phyloP scores from a whole-genome alignment of 2,113 vertebrate genomes.

The Rhegmatorhina hoffmannsi region DNA sequence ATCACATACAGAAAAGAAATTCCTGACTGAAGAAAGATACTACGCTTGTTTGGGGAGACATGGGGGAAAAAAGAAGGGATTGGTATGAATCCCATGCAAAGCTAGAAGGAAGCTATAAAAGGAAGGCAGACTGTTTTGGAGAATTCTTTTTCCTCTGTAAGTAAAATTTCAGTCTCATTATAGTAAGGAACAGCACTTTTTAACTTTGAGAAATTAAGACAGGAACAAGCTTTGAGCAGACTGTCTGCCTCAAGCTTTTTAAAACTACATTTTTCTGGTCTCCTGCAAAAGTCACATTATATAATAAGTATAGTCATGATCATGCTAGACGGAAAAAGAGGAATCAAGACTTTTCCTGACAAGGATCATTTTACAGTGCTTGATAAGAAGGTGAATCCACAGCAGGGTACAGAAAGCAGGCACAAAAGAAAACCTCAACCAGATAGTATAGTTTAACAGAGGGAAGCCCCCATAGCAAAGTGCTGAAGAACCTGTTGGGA shows the following conservation, averaged over 20 bases:
- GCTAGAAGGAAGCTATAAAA: background rate
- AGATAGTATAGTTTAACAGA: background rate
- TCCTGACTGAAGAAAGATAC: background rate
- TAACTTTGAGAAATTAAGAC: background rate
- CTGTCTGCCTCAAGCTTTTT: background rate
- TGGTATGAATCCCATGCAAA: background rate
- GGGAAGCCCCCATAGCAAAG: fast-evolving
- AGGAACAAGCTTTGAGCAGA: background rate
- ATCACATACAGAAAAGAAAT: background rate
- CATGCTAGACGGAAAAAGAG: background rate
- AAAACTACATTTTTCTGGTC: background rate
- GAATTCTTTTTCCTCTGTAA: background rate
- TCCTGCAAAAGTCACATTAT: background rate
- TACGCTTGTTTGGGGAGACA: background rate
- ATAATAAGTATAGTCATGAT: background rate
- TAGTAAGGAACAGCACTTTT: background rate
- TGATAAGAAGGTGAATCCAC: background rate
- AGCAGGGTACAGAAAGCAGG: background rate
- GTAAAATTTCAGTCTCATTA: background rate
- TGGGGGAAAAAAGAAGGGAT: background rate
- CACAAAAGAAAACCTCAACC: fast-evolving
- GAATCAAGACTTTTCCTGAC: background rate
- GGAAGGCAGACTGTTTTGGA: background rate
- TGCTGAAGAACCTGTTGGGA: background rate
- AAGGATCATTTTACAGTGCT: background rate